These are phyloP conservation scores for Ciconia nigra DNA, from an alignment of 2,797 vertebrate species.

Conservation along the genomic window DNA sequence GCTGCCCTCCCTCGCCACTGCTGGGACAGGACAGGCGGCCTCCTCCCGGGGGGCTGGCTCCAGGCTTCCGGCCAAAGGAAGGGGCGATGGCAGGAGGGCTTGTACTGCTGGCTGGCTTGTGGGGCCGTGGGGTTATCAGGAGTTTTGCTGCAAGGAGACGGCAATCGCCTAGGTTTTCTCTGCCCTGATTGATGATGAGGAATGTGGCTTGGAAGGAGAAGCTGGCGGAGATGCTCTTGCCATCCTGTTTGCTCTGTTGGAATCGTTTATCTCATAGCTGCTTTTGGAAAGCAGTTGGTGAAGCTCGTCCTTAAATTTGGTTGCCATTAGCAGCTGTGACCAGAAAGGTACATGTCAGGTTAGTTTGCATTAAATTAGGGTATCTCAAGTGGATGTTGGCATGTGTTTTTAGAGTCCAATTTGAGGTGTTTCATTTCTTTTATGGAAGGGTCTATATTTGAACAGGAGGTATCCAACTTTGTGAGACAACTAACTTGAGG, in stretches of 20 bases:
- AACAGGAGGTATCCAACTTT: not conserved
- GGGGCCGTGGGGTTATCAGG: not conserved
- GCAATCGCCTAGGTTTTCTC: rapidly evolving
- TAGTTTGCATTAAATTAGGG: not conserved
- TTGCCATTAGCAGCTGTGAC: not conserved
- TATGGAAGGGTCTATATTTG: not conserved
- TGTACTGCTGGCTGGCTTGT: not conserved
- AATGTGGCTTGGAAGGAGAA: not conserved
- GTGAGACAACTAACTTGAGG: not conserved
- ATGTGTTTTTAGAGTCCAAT: too few relatives aligned
- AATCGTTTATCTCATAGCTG: rapidly evolving
- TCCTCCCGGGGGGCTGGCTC: not conserved
- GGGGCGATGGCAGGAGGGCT: rapidly evolving
- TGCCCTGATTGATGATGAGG: not conserved
- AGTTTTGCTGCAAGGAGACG: rapidly evolving
- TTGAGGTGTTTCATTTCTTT: not conserved
- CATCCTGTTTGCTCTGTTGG: not conserved
- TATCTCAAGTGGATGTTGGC: not conserved
- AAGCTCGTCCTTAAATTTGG: not conserved
- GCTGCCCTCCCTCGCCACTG: too few relatives aligned
- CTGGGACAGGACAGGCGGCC: not conserved
- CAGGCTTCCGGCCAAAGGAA: rapidly evolving
- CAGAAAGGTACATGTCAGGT: too few relatives aligned
- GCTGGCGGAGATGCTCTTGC: rapidly evolving
- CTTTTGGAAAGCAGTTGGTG: not conserved